Evolutionary conservation across 2,113 vertebrate species (phyloP).

Genomic region (Eurypyga helias): DNA sequence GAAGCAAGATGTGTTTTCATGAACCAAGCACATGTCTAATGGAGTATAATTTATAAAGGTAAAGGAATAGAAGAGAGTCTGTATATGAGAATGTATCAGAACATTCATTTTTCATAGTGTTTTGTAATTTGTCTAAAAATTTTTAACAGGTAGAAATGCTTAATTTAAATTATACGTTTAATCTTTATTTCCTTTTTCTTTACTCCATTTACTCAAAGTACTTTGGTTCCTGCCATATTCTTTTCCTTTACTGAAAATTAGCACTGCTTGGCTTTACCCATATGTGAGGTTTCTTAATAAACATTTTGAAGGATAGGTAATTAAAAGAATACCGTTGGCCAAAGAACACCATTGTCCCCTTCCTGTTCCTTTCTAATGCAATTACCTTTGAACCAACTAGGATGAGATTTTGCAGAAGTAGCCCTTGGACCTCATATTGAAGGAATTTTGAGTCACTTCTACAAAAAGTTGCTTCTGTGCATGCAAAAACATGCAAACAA

Average conservation of each 20-base stretch:
- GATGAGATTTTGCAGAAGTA: neutral
- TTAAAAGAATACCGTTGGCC: neutral
- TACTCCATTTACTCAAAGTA: neutral
- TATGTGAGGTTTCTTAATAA: neutral
- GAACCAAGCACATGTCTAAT: neutral
- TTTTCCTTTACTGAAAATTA: neutral
- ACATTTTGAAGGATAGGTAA: neutral
- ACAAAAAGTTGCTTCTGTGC: neutral
- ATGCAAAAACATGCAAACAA: neutral
- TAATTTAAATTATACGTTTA: neutral
- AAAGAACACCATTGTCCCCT: accelerated
- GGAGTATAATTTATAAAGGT: neutral
- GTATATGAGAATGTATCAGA: neutral
- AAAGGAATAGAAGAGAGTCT: neutral
- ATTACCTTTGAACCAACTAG: neutral
- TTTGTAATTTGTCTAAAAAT: neutral
- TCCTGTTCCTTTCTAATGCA: neutral
- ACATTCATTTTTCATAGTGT: neutral
- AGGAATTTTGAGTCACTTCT: neutral
- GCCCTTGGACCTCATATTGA: neutral
- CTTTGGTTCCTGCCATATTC: neutral
- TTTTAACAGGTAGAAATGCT: neutral
- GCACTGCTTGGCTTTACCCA: neutral
- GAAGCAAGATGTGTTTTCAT: neutral
- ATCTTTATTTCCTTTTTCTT: neutral